Evolutionary conservation across 2,113 vertebrate species (phyloP).

Genomic region (Microtus richardsoni): DNA sequence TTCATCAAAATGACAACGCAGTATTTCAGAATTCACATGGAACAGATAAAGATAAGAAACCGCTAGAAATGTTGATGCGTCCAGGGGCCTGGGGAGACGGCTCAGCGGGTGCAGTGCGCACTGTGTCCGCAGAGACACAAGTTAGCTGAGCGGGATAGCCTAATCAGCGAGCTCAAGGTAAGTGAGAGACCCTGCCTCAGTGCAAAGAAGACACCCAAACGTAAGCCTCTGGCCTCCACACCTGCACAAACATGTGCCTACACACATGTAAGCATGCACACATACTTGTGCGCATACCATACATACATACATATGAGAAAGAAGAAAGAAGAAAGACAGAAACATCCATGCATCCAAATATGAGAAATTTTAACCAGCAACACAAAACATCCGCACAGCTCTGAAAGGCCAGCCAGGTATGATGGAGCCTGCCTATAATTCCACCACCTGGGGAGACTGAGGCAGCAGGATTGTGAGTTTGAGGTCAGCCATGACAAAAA

Average conservation of each 20-base stretch:
- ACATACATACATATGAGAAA: not conserved
- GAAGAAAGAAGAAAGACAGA: not conserved
- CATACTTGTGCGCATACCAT: not conserved
- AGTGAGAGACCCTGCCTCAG: not conserved
- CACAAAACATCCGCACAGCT: not conserved
- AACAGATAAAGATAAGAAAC: not conserved
- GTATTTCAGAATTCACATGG: not conserved
- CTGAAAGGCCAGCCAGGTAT: not conserved
- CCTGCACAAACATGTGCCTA: no score
- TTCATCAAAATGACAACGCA: not conserved
- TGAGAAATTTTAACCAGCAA: not conserved
- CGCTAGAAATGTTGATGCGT: not conserved
- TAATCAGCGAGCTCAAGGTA: not conserved
- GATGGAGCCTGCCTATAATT: not conserved
- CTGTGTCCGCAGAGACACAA: not conserved
- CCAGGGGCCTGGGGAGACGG: not conserved
- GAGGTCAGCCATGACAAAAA: not conserved
- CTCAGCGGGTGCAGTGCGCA: not conserved
- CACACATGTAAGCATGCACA: not conserved
- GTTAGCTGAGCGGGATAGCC: not conserved
- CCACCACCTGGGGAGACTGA: not conserved
- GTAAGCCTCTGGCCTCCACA: not conserved
- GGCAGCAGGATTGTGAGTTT: no score
- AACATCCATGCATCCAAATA: not conserved
- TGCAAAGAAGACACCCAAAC: not conserved